These are phyloP conservation scores for Tarsius wallacei DNA, from an alignment of 2,797 vertebrate genomes.

Conservation along the genomic window DNA sequence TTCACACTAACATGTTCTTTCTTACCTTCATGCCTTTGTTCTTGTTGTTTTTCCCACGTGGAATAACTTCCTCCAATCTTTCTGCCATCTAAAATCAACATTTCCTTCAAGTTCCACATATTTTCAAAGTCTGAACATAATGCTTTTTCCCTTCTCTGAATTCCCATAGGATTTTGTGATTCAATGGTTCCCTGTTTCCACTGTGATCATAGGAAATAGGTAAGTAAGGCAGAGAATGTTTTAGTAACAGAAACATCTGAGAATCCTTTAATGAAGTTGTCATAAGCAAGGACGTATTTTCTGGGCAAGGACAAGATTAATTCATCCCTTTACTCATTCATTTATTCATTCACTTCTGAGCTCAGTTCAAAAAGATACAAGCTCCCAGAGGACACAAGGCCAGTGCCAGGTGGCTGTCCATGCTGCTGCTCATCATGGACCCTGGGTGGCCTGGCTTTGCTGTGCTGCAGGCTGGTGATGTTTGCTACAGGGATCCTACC, in stretches of 20 bases:
- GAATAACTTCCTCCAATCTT: not conserved
- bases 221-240: not conserved
- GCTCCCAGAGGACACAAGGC: not conserved
- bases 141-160: not conserved
- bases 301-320: not conserved
- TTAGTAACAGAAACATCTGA: conserved; percentile 5
- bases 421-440: fast-evolving
- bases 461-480: conserved; percentile 48
- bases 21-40: not conserved
- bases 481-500: not conserved
- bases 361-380: not conserved
- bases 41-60: not conserved
- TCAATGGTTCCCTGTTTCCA: not conserved
- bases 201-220: not conserved
- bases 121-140: not conserved
- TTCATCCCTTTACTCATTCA: conserved; percentile 6
- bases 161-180: not conserved
- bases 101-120: not conserved
- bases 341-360: not conserved
- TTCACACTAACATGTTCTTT: not conserved
- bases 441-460: not conserved
- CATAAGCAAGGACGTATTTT: not conserved
- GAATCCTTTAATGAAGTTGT: conserved; percentile 18
- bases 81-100: not conserved
- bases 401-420: not conserved